Evolutionary conservation across 2,113 vertebrate genomes (phyloP), one percentile per base, ranked within the genome.

Genomic region (Urocolius indicus): DNA sequence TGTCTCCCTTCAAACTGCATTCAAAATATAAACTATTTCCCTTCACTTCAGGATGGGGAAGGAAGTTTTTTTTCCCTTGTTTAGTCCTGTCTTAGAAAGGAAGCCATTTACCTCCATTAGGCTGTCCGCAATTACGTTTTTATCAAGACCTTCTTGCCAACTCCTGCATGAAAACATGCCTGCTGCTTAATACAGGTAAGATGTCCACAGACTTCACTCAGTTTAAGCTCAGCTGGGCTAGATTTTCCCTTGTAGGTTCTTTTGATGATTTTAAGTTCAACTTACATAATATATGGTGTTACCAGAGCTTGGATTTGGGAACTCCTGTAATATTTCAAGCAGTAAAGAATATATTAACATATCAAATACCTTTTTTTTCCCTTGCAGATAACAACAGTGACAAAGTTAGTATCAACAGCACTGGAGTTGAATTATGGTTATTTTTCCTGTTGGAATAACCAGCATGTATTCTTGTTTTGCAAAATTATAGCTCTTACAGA

Each of bases 321-420:
- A 74, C 43, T 73, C 83, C 93, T 93, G 24, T 67, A 57, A 34
- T 78, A 19, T 62, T 87, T 81, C 49, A 76, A 92, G 75, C 82
- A 84, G 24, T 68, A 84, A 73, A 71, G 34, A 73, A 80, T 81
- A 22, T 79, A 94, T 94, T 98, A 97, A 98, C 68, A 51, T 74
- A 82, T 94, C 86, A 65, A 98, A 97, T 96, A 62, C 86, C 95
- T 95, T 91, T 96, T 97, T 94, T 92, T 97, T 92, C 62, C 94
- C 94, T 98, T 98, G 69, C 98, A 98, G 98, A 98, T 96, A 97
- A 93, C 96, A 95, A 84, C 98, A 94, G 46, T 92, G 96, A 98
- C 84, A 98, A 98, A 98, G 98, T 98, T 98, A 98, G 98, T 98
- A 98, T 97, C 94, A 19, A 72, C 92, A 94, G 92, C 96, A 94